phyloP scores from a whole-genome alignment of 2,888 invertebrate species.

The Drosophila paramelanica region DNA sequence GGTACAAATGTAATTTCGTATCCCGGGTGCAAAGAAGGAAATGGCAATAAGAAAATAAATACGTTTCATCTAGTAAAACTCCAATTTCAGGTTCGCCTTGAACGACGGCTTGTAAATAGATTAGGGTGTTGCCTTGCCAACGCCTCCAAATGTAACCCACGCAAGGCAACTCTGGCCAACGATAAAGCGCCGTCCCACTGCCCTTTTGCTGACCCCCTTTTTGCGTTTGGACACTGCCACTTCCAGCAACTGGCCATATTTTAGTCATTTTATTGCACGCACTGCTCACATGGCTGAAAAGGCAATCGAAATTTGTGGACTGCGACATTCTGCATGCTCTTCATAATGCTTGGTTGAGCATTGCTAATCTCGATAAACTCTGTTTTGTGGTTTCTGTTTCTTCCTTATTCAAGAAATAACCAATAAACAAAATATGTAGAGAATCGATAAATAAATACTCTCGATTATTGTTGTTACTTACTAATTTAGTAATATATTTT shows the following conservation, averaged over 20 bases:
- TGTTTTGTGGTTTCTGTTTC: not conserved
- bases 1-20: constrained; percentile 75
- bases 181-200: constrained; percentile 32
- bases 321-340: constrained; percentile 3
- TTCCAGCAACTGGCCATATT: constrained; percentile 58
- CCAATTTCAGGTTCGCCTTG: constrained; percentile 39
- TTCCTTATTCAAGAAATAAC: no score
- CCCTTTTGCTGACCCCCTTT: constrained; percentile 30
- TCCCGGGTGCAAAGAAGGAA: constrained; percentile 40
- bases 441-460: no score
- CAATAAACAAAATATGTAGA: no score
- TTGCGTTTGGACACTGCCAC: constrained; percentile 22
- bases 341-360: not conserved
- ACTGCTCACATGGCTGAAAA: constrained; percentile 41
- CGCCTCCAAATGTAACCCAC: constrained; percentile 35
- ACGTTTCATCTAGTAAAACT: constrained; percentile 43
- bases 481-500: no score
- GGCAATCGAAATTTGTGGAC: constrained; percentile 5
- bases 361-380: not conserved
- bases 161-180: constrained; percentile 6
- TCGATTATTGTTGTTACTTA: no score
- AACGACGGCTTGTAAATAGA: constrained; percentile 63
- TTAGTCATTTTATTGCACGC: constrained; percentile 64
- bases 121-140: constrained; percentile 74
- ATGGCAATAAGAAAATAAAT: constrained; percentile 54